phyloP scores from a whole-genome alignment of 2,113 vertebrate species.

The Gracilinanus agilis region DNA sequence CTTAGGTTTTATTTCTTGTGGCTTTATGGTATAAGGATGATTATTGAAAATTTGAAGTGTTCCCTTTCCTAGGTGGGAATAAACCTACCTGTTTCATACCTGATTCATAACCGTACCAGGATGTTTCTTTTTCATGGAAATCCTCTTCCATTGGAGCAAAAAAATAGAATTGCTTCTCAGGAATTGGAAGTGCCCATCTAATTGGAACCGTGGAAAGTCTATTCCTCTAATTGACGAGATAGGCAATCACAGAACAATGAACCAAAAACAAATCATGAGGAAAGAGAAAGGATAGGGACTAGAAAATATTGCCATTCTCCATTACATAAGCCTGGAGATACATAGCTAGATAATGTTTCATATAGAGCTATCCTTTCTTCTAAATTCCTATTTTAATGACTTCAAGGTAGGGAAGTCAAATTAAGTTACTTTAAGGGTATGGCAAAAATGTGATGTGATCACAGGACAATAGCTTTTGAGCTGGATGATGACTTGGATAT shows the following conservation, averaged over 20 bases:
- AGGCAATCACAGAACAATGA: background rate
- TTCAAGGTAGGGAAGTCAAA: too few species aligned
- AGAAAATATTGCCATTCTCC: background rate
- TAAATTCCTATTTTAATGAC: too few species aligned
- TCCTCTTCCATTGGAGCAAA: background rate
- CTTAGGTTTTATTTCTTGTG: too few species aligned
- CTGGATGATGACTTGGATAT: too few species aligned
- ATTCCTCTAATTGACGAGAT: background rate
- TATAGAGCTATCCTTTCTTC: too few species aligned
- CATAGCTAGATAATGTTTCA: too few species aligned
- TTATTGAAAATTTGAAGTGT: too few species aligned
- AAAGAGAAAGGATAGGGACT: background rate
- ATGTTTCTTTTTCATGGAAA: background rate
- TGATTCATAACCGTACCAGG: background rate
- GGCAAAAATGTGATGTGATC: too few species aligned
- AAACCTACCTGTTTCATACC: background rate
- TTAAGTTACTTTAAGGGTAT: too few species aligned
- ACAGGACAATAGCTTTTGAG: too few species aligned
- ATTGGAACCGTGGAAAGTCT: background rate
- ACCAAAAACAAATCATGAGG: background rate
- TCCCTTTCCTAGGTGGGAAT: background rate
- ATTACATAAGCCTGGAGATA: background rate
- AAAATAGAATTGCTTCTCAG: background rate
- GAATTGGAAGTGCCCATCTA: background rate
- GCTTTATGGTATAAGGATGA: too few species aligned